Base-by-base conservation (phyloP, 2,888 invertebrate species). In the Brachylomia viminalis region DNA sequence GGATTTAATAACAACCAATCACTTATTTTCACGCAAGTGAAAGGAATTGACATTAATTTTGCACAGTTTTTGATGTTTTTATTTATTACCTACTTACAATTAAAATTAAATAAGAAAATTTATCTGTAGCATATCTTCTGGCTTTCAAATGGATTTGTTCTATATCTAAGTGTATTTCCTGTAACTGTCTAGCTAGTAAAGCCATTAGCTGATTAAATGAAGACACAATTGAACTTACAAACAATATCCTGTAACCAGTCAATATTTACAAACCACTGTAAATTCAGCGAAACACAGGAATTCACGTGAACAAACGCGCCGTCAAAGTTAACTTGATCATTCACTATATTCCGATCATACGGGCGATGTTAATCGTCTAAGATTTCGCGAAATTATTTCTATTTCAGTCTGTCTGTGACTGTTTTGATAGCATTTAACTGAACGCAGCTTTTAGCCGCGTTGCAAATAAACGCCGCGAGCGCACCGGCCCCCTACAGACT, bases 401-500 rank as follows among this genome's bases (percentile, higher is more conserved):
- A 84, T 87, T 86, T 82, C 54, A 61, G 85, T 78, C 58, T 74
- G 87, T 84, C 88, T 84, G 85, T 86, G 83, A 77, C 84, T 83
- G 88, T 89, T 87, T 82, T 87, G 89, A 87, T 88, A 86, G 83
- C 89, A 86, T 90, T 90, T 87, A 89, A 87, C 89, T 88, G 90
- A 89, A 90, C 88, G 90, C 87, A 90, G 90, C 90, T 91, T 92
- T 92, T 90, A 91, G 90, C 89, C 77, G 86, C 83, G 87, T 88
- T 87, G 90, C 93, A 93, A 93, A 94, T 93, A 92, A 91, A 92
- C 91, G 75, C 88, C 85, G 84, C 82, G 69, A 81, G 86, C 90
- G 88, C 90, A 80, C 83, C 90, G 94, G 94, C 95, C 95, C 95
- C 95, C 95, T 90, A 95, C 93, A 95, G 94, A 95, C 95, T 90